phyloP scores from a whole-genome alignment of 2,113 vertebrate species.

The Actenoides lindsayi region DNA sequence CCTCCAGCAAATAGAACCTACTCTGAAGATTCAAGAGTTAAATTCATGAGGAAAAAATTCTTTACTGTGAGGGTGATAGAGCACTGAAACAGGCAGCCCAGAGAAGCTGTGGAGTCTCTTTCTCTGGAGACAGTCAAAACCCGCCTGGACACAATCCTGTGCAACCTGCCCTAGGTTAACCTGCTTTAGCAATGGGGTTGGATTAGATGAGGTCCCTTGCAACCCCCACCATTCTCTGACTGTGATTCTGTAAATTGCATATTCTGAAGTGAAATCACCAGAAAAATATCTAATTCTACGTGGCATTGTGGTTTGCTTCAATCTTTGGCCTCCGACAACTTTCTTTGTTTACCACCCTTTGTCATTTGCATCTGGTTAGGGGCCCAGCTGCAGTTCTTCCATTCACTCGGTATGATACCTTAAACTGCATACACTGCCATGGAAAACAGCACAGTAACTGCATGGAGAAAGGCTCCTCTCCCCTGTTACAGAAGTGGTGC shows the following conservation, averaged over 20 bases:
- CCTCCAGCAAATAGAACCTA: neutral
- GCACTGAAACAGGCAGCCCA: neutral
- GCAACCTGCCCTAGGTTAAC: neutral
- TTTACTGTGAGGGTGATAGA: neutral
- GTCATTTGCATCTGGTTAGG: neutral
- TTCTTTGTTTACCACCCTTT: neutral
- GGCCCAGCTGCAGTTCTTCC: neutral
- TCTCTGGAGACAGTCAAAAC: neutral
- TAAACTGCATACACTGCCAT: neutral
- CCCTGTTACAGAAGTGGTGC: neutral
- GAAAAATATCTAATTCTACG: neutral
- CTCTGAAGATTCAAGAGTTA: neutral
- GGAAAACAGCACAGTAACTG: neutral
- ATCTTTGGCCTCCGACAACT: neutral
- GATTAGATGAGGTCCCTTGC: neutral
- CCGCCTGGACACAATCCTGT: neutral
- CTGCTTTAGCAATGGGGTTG: neutral
- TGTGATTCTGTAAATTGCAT: neutral
- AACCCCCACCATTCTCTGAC: neutral
- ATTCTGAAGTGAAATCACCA: neutral
- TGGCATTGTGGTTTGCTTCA: neutral
- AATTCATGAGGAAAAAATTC: neutral
- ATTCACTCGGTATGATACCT: neutral
- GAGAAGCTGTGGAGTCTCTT: neutral
- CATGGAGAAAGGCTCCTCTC: neutral